phyloP scores from a whole-genome alignment of 2,888 invertebrate genomes.

The Spilosoma lubricipeda region DNA sequence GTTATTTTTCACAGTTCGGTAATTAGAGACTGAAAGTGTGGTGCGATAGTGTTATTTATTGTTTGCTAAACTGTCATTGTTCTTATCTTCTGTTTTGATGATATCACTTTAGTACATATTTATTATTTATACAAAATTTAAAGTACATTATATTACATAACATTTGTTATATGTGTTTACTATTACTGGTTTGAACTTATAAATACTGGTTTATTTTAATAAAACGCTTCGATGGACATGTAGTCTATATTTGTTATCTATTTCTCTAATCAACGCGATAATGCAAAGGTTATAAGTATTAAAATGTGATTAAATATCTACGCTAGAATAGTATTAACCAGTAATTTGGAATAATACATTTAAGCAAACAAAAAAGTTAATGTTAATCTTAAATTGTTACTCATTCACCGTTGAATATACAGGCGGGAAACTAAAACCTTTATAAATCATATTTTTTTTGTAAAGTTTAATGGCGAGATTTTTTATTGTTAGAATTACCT shows the following conservation, averaged over 20 bases:
- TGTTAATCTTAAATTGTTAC: not conserved
- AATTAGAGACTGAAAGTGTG: constrained; percentile 16
- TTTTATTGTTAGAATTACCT: not conserved
- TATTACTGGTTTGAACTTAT: not conserved
- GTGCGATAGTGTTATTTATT: constrained; percentile 18
- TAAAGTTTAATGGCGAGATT: no score
- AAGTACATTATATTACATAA: not conserved
- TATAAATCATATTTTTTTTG: not conserved
- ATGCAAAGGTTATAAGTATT: not conserved
- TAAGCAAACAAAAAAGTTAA: not conserved
- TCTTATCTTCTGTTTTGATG: constrained; percentile 13
- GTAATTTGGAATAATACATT: not conserved
- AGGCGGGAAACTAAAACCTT: not conserved
- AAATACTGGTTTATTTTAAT: not conserved
- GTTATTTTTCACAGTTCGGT: constrained; percentile 1
- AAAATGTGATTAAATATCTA: not conserved
- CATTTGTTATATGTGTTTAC: not conserved
- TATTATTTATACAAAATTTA: constrained; percentile 6
- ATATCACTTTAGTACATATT: constrained; percentile 6
- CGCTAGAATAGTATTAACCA: not conserved
- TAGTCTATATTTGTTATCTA: not conserved
- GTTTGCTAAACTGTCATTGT: constrained; percentile 6
- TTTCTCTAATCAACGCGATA: not conserved
- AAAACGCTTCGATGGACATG: not conserved
- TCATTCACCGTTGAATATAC: not conserved